phyloP scores from a whole-genome alignment of 2,113 vertebrate genomes.

The Epinephelus moara region DNA sequence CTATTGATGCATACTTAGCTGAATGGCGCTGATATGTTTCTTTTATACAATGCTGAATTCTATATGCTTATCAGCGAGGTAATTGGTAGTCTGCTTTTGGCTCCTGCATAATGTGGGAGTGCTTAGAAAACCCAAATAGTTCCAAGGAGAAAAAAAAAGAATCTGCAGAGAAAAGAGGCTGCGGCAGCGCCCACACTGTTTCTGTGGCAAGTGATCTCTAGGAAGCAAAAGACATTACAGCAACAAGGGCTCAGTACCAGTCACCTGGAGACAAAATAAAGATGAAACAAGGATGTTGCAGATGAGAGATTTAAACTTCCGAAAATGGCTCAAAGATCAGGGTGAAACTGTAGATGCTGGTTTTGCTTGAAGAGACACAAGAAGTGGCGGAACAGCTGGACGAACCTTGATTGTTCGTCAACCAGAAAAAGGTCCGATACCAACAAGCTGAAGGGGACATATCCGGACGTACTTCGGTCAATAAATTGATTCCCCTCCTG shows the following conservation, averaged over 20 bases:
- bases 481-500: no score
- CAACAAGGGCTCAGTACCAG: constrained; percentile 24
- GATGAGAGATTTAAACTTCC: constrained; percentile 24
- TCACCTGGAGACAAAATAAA: constrained; percentile 17
- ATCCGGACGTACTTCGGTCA: no score
- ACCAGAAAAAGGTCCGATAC: no score
- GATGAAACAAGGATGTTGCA: constrained; percentile 28
- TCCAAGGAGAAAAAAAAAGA: constrained; percentile 25
- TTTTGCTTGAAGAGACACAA: constrained; percentile 19
- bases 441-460: no score
- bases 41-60: constrained; percentile 15
- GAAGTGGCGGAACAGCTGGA: no score
- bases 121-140: constrained; percentile 54
- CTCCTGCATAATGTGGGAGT: constrained; percentile 53
- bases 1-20: constrained; percentile 31
- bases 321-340: constrained; percentile 38
- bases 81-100: constrained; percentile 56
- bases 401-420: no score
- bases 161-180: constrained; percentile 12
- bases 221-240: constrained; percentile 45
- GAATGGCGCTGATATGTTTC: constrained; percentile 24
- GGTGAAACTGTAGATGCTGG: constrained; percentile 1
- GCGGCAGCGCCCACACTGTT: constrained; percentile 56
- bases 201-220: constrained; percentile 47
- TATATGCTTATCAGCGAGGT: constrained; percentile 45